phyloP scores from a whole-genome alignment of 1,140 invertebrate species.

The Lethocerus indicus region DNA sequence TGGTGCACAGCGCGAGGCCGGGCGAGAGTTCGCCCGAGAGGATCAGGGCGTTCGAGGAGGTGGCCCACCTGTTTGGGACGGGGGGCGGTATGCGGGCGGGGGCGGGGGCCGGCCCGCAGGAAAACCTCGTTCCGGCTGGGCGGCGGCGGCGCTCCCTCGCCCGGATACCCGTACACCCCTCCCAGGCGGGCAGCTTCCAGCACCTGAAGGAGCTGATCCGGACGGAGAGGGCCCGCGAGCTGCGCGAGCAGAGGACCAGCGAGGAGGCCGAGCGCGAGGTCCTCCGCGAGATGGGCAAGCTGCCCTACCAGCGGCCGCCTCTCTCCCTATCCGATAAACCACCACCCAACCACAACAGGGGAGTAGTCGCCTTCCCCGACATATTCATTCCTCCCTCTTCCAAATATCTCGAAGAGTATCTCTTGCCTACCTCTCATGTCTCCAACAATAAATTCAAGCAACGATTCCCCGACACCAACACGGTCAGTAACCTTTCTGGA shows the following conservation, averaged over 20 bases:
- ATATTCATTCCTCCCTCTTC: conserved; percentile 6
- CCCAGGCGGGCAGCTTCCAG: conserved; percentile 41
- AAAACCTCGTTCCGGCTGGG: background rate
- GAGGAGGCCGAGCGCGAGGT: conserved; percentile 38
- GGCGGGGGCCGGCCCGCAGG: background rate
- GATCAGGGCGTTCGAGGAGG: conserved; percentile 27
- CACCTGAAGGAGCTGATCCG: conserved; percentile 32
- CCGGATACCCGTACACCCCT: conserved; percentile 13
- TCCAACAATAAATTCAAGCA: conserved; percentile 7
- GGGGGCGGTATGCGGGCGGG: background rate
- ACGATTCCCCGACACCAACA: conserved; percentile 2
- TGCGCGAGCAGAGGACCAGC: conserved; percentile 37
- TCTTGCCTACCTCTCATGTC: background rate
- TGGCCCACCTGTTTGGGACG: conserved; percentile 14
- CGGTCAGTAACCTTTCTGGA: background rate
- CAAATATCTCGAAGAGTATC: conserved; percentile 11
- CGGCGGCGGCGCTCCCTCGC: background rate
- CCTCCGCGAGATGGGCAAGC: conserved; percentile 29
- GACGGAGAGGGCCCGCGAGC: conserved; percentile 43
- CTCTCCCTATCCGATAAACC: background rate
- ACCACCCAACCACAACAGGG: background rate
- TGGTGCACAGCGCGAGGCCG: conserved; percentile 36
- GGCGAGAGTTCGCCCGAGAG: conserved; percentile 21
- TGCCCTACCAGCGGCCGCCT: conserved; percentile 1
- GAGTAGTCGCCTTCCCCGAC: conserved; percentile 11